phyloP scores from a whole-genome alignment of 2,113 vertebrate species.

The Tauraco erythrolophus region DNA sequence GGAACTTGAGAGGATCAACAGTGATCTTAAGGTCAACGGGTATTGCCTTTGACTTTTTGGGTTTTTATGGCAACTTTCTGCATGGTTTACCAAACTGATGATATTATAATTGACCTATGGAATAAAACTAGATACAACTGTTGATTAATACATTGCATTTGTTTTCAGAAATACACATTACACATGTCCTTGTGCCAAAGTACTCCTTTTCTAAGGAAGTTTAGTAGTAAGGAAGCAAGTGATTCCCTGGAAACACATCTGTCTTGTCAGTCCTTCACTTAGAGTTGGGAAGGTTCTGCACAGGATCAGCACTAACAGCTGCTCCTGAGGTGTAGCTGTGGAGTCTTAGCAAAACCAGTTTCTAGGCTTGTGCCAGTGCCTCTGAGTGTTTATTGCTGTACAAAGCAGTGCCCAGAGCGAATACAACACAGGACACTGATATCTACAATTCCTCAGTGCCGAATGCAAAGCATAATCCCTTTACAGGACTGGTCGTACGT shows the following conservation, averaged over 20 bases:
- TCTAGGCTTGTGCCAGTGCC: neutral
- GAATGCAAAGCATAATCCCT: neutral
- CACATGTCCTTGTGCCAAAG: neutral
- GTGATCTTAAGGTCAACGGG: neutral
- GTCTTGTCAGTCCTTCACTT: neutral
- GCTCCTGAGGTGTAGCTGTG: neutral
- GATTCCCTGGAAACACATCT: neutral
- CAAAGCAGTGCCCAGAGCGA: neutral
- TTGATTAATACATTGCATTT: neutral
- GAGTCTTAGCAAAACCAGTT: neutral
- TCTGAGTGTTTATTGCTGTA: neutral
- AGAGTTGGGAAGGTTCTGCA: neutral
- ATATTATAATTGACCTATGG: neutral
- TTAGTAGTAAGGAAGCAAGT: neutral
- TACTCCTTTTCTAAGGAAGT: neutral
- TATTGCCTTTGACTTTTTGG: neutral
- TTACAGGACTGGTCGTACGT: neutral
- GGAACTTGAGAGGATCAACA: neutral
- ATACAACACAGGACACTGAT: neutral
- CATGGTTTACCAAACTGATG: neutral
- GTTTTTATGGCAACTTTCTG: neutral
- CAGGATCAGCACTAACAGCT: neutral
- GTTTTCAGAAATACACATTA: neutral
- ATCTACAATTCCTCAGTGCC: neutral
- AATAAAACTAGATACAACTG: neutral